Conservation (phyloP, 2,797 vertebrate genomes). For the Acanthiza pusilla region DNA sequence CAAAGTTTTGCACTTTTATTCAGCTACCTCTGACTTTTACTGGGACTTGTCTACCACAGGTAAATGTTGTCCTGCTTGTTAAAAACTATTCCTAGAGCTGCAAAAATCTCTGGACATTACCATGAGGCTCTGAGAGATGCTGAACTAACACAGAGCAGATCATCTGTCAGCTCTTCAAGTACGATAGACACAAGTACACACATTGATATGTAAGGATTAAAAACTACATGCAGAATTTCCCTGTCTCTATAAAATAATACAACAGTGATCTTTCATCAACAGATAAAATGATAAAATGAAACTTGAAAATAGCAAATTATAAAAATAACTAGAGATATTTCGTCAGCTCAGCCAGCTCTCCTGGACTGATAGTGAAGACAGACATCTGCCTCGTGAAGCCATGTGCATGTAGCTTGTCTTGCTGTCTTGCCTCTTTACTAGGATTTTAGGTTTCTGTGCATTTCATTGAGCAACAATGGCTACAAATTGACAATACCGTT, state of each 20-base stretch:
- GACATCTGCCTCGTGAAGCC: not conserved
- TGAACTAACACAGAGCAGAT: not conserved
- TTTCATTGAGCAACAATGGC: not conserved
- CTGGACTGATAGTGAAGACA: not conserved
- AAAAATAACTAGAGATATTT: not conserved
- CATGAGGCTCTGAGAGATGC: not conserved
- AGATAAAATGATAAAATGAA: not conserved
- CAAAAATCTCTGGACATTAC: not conserved
- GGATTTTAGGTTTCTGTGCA: not conserved
- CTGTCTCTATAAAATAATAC: not conserved
- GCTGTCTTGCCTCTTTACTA: not conserved
- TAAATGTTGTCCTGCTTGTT: not conserved
- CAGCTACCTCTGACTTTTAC: not conserved
- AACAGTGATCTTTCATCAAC: not conserved
- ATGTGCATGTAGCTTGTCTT: not conserved
- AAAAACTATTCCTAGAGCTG: not conserved
- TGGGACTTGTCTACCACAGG: not conserved
- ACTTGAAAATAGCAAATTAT: not conserved
- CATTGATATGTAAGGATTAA: not conserved
- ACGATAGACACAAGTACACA: not conserved
- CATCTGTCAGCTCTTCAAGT: not conserved
- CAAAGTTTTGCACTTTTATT: not conserved
- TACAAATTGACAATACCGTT: not conserved
- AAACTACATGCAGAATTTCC: not conserved
- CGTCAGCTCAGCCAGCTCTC: not conserved